phyloP scores from a whole-genome alignment of 2,888 invertebrate genomes.

The Oscheius sp. region DNA sequence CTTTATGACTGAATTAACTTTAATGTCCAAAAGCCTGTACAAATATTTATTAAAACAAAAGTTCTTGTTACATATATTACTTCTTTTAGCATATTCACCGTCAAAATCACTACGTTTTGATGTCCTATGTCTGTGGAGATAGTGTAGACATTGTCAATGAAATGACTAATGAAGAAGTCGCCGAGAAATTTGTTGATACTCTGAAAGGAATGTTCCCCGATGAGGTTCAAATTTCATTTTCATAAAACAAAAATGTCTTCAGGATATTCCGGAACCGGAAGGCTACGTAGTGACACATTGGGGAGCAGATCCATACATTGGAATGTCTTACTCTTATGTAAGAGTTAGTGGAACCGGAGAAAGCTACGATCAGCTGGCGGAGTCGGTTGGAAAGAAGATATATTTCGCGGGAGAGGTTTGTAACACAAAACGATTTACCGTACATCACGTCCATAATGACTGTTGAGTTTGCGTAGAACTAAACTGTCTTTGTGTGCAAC shows the following conservation, averaged over 20 bases:
- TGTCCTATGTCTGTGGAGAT: conserved; percentile 72
- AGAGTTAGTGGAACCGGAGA: conserved; percentile 71
- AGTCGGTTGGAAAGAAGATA: conserved; percentile 70
- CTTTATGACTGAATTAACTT: no score
- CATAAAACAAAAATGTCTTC: conserved; percentile 21
- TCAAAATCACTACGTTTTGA: conserved; percentile 68
- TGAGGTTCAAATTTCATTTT: conserved; percentile 62
- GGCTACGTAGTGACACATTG: conserved; percentile 72
- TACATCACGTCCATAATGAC: no score
- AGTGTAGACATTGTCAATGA: conserved; percentile 70
- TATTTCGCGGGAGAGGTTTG: conserved; percentile 74
- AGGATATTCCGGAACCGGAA: conserved; percentile 71
- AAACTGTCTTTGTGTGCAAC: no score
- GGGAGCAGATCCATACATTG: conserved; percentile 70
- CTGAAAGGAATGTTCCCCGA: conserved; percentile 72
- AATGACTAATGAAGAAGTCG: conserved; percentile 71
- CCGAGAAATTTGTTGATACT: conserved; percentile 70
- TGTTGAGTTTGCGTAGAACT: no score
- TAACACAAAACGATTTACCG: no score
- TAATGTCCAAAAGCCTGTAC: no score
- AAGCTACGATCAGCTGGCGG: conserved; percentile 71
- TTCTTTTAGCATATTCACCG: no score
- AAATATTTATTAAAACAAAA: no score
- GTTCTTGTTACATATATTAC: no score
- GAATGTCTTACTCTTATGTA: conserved; percentile 73